Base-by-base conservation (phyloP, 2,113 vertebrate genomes). In the Silurus meridionalis region DNA sequence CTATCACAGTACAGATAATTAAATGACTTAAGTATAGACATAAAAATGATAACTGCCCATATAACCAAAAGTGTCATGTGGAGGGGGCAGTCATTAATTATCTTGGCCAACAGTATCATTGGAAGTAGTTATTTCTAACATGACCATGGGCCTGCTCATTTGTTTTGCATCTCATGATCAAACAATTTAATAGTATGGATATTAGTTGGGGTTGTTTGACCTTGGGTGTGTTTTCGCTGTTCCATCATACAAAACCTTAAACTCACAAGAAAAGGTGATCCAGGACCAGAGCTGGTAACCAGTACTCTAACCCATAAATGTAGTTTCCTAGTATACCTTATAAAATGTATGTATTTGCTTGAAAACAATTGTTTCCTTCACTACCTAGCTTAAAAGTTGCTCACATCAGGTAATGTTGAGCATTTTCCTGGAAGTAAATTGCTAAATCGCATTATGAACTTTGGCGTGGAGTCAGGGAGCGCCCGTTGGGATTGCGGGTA, bases 1-100 rank as follows among this genome's bases (percentile, higher is more conserved):
- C 92, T 93, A 91, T 90, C 90, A 93, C 93, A 93, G 90, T 93
- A 93, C 86, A 91, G 37, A 81, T 89, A 53, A 88, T 82, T 55
- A 57, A 69, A 86, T 85, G 83, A 67, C 17, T 58, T 80, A 71
- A 88, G 37, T n/a, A 78, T 79, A 87, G 23, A 14, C 13, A 69
- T 55, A 63, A 67, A 77, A 50, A 19, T 21, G 25, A 23, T 3
- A 67, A 21, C 46, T 50, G 8, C 28, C 28, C 46, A 13, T 46
- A 8, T 71, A 15, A 71, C 14, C 67, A 15, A 71, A 63, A 37
- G 37, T 37, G 37, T 37, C 37, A 37, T 8, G 55, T 57, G 55
- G 55, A 13, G 55, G 55, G 13, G 55, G 55, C 8, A 14, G 1
- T 64, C 21, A 7, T 64, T 23, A 64, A 48, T 19, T 72, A 37